These are phyloP conservation scores for Echinops telfairi DNA, from an alignment of 2,113 vertebrate species.

Conservation along the genomic window DNA sequence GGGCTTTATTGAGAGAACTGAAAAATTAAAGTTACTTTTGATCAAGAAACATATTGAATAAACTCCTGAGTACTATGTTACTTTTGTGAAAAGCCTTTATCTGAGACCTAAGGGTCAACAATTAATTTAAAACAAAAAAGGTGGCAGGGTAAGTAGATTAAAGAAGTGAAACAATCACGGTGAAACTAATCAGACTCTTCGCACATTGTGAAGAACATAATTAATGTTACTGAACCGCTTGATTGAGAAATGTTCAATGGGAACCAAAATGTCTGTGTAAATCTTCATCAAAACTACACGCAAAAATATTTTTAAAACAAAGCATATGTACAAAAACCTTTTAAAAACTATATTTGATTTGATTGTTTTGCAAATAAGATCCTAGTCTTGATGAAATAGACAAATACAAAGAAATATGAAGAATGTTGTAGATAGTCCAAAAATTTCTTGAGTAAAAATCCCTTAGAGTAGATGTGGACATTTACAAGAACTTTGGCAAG, in stretches of 20 bases:
- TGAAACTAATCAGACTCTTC: background rate
- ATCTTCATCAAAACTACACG: background rate
- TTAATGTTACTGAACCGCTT: background rate
- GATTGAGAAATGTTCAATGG: background rate
- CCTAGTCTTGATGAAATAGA: conserved; percentile 6
- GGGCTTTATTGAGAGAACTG: background rate
- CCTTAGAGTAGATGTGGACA: conserved; percentile 37
- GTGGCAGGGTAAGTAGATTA: background rate
- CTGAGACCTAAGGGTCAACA: background rate
- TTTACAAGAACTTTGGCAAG: conserved; percentile 51
- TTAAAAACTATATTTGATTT: background rate
- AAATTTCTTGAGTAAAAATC: conserved; percentile 33
- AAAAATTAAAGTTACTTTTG: conserved; percentile 21
- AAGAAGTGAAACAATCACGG: background rate
- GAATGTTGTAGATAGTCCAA: background rate
- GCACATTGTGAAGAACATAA: background rate
- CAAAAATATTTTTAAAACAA: background rate
- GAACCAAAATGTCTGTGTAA: background rate
- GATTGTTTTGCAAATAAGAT: background rate
- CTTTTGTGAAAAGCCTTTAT: background rate
- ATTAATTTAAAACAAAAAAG: background rate
- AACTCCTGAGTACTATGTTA: background rate
- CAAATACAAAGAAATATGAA: conserved; percentile 49
- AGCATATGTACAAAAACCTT: background rate
- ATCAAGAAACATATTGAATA: background rate